phyloP scores from a whole-genome alignment of 2,113 vertebrate species.

The Leptodactylus fuscus region DNA sequence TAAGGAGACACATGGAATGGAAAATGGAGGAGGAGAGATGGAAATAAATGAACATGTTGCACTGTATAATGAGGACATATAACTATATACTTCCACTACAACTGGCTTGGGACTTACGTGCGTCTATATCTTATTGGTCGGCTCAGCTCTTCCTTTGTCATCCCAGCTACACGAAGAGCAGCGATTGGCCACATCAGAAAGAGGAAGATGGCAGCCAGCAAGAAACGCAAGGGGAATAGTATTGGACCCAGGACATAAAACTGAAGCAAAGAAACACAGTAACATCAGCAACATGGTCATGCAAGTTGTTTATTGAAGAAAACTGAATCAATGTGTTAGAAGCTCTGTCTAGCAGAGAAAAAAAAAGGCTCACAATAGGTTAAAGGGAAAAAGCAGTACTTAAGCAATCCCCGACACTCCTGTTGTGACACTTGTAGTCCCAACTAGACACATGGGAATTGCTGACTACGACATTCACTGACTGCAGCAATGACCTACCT shows the following conservation, averaged over 20 bases:
- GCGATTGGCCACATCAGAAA: conserved; percentile 85
- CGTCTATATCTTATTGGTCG: conserved; percentile 81
- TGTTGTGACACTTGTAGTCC: no score
- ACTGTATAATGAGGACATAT: conserved; percentile 11
- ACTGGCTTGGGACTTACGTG: conserved; percentile 65
- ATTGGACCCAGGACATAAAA: conserved; percentile 77
- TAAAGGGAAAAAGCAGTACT: no score
- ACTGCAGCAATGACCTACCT: no score
- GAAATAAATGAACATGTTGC: neutral
- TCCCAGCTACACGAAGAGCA: conserved; percentile 77
- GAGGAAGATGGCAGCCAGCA: conserved; percentile 73
- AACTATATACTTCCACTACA: neutral
- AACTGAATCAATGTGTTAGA: no score
- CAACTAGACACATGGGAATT: no score
- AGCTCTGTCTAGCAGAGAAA: no score
- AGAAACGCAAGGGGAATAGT: conserved; percentile 79
- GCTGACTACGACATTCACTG: no score
- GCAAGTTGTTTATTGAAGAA: no score
- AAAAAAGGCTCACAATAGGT: no score
- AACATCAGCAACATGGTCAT: no score
- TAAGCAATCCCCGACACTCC: no score
- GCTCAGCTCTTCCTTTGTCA: conserved; percentile 74
- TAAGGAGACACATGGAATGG: conserved; percentile 59
- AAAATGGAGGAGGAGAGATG: neutral
- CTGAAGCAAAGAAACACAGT: conserved; percentile 65